These are phyloP conservation scores for Plusia festucae DNA, from an alignment of 2,888 invertebrate genomes.

Conservation along the genomic window DNA sequence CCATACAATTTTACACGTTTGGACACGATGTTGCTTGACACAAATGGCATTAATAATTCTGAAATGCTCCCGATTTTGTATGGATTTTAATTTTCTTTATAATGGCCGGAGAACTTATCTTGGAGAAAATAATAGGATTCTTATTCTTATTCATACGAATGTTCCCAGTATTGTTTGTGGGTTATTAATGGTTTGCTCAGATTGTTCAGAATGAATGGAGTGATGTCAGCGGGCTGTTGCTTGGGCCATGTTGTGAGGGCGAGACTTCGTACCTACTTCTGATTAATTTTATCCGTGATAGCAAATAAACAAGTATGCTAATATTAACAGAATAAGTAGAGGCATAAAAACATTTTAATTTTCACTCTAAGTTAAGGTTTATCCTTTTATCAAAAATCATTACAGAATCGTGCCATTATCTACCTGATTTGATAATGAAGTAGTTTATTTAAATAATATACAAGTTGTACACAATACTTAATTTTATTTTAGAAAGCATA, in stretches of 20 bases:
- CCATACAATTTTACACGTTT: constrained; percentile 74
- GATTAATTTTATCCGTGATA: background rate
- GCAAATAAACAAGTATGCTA: background rate
- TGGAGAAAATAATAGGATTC: constrained; percentile 31
- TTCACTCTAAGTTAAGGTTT: too few species aligned
- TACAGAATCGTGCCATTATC: too few species aligned
- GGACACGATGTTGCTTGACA: constrained; percentile 64
- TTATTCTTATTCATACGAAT: constrained; percentile 40
- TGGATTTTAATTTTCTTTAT: constrained; percentile 67
- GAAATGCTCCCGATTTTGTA: constrained; percentile 68
- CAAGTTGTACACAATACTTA: too few species aligned
- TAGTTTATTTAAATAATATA: too few species aligned
- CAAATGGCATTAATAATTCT: constrained; percentile 62
- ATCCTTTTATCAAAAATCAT: too few species aligned
- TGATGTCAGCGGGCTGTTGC: background rate
- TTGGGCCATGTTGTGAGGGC: background rate
- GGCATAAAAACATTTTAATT: too few species aligned
- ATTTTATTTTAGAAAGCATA: too few species aligned
- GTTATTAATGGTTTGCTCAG: constrained; percentile 36
- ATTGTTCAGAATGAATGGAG: background rate
- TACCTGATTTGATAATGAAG: too few species aligned
- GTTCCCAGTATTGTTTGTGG: constrained; percentile 46
- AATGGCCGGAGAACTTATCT: constrained; percentile 46
- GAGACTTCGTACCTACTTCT: background rate
- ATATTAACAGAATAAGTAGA: background rate